Evolutionary conservation across 2,888 invertebrate species (phyloP).

Genomic region (Chironomus riparius): DNA sequence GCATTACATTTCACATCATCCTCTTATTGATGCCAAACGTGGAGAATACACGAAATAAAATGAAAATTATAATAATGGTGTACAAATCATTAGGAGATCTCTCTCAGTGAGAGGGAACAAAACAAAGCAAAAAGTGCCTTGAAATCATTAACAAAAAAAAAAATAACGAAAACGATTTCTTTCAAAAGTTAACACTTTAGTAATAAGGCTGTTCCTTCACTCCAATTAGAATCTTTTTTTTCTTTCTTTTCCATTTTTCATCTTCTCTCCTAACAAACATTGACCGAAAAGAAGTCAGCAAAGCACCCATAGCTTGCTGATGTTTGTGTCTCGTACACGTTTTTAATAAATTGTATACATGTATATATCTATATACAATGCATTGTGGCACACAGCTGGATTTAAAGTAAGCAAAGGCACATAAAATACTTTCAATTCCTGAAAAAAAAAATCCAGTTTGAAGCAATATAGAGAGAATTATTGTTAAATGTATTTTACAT

Average conservation of each 20-base stretch:
- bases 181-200: background rate
- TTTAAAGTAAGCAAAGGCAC: slow-evolving; percentile 5
- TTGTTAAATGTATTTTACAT: background rate
- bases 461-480: background rate
- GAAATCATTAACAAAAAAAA: background rate
- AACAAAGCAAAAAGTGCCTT: background rate
- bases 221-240: slow-evolving; percentile 8
- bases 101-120: too few species aligned
- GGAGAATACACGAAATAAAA: too few species aligned
- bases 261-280: background rate
- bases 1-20: too few species aligned
- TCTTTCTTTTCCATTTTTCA: background rate
- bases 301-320: too few species aligned
- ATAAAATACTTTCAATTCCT: slow-evolving; percentile 20
- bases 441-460: slow-evolving; percentile 16
- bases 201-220: background rate
- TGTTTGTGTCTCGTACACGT: background rate
- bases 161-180: background rate
- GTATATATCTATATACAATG: background rate
- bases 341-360: background rate
- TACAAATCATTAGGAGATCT: background rate
- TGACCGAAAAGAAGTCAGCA: background rate
- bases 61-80: background rate
- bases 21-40: too few species aligned
- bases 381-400: slow-evolving; percentile 13